Percentiles rank a stretch among this genome's conserved stretches.
Conservation (phyloP, 2,113 vertebrate genomes). For the Oncorhynchus keta region DNA sequence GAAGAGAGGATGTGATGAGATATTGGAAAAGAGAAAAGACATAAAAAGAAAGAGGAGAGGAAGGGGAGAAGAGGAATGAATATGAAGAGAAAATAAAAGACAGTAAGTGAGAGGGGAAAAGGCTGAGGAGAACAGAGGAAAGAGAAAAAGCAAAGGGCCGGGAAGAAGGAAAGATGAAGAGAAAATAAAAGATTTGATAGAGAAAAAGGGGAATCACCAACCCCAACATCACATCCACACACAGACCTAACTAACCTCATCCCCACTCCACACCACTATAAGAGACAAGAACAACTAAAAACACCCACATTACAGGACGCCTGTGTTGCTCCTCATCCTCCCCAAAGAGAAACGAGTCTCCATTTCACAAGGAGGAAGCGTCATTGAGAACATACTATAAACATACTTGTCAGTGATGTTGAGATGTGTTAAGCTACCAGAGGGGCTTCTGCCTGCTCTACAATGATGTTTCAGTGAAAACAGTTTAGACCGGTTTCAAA, state of each 20-base stretch:
- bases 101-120: background rate
- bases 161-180: background rate
- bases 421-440: no score
- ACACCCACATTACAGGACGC: constrained; percentile 43
- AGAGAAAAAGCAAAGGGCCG: background rate
- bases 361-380: constrained; percentile 59
- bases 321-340: constrained; percentile 45
- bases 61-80: background rate
- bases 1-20: no score
- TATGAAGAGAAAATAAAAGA: no score
- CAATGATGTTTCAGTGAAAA: no score
- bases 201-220: no score
- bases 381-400: constrained; percentile 34
- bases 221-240: no score
- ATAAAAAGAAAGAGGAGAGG: background rate
- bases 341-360: constrained; percentile 52
- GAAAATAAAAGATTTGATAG: no score
- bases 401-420: no score
- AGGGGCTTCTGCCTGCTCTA: no score
- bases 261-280: constrained; percentile 13
- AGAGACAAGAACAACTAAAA: constrained; percentile 21
- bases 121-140: background rate
- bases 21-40: no score
- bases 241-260: background rate
- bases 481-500: no score